Conservation (phyloP, 2,888 invertebrate species). For the Boloria euphrosyne region DNA sequence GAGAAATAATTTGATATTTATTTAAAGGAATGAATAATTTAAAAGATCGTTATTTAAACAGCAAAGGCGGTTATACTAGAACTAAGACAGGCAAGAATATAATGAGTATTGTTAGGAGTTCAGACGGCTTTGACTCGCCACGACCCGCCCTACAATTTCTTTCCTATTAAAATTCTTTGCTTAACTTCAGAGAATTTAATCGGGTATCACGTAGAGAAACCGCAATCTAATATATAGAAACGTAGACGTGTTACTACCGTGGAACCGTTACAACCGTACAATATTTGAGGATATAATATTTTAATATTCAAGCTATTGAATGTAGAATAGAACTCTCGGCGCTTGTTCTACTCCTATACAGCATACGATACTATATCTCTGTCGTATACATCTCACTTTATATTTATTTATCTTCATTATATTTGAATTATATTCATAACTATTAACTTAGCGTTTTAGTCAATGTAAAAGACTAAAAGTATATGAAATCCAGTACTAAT, state of each 20-base stretch:
- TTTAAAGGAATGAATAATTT: slow-evolving; percentile 40
- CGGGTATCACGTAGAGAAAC: slow-evolving; percentile 38
- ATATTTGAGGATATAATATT: neutral
- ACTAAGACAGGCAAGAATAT: slow-evolving; percentile 40
- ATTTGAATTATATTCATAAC: no score
- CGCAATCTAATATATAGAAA: slow-evolving; percentile 31
- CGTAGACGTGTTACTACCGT: neutral
- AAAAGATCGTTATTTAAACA: slow-evolving; percentile 38
- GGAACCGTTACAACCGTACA: no score
- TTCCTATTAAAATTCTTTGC: slow-evolving; percentile 75
- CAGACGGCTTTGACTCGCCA: slow-evolving; percentile 63
- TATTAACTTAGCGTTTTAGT: neutral
- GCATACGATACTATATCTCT: no score
- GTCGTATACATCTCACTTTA: no score
- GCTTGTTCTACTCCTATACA: no score
- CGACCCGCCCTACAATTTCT: slow-evolving; percentile 63
- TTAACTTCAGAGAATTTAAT: slow-evolving; percentile 60
- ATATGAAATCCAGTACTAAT: no score
- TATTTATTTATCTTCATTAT: neutral
- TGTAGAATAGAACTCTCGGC: no score
- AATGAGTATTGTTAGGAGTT: slow-evolving; percentile 60
- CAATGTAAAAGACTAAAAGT: no score
- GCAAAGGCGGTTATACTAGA: slow-evolving; percentile 35
- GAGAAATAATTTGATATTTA: slow-evolving; percentile 40
- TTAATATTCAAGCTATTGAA: no score